These are phyloP conservation scores for Gymnocypris eckloni DNA, from an alignment of 2,797 vertebrate genomes.

Conservation along the genomic window DNA sequence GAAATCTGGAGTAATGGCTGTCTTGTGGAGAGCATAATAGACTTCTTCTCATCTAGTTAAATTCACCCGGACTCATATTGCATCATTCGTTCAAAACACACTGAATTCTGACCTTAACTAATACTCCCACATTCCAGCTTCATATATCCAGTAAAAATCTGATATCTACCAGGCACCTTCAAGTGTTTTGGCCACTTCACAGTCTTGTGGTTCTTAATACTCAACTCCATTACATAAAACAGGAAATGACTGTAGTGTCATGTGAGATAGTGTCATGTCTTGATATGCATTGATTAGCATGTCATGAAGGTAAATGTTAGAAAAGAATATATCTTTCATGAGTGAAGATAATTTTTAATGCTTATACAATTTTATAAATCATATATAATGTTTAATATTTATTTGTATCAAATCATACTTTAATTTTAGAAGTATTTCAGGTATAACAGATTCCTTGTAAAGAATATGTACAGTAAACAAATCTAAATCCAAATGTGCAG, in stretches of 20 bases:
- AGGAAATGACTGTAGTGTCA: conserved; percentile 15
- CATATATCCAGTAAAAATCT: conserved; percentile 1
- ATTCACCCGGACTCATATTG: neutral
- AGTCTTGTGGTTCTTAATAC: conserved; percentile 4
- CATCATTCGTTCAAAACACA: neutral
- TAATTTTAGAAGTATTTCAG: neutral
- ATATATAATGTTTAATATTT: neutral
- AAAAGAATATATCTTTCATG: neutral
- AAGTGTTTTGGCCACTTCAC: neutral
- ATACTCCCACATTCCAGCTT: neutral
- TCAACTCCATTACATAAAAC: neutral
- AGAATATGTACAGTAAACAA: neutral
- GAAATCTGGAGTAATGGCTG: neutral
- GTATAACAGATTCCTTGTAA: neutral
- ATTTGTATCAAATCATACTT: neutral
- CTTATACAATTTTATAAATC: neutral
- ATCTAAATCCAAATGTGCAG: neutral
- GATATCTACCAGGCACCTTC: neutral
- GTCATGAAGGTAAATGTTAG: neutral
- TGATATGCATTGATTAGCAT: neutral
- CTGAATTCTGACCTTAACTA: neutral
- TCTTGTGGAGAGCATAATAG: neutral
- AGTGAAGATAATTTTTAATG: neutral
- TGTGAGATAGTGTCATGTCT: neutral
- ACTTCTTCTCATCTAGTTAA: neutral